phyloP scores from a whole-genome alignment of 2,113 vertebrate species.

The Egretta garzetta region DNA sequence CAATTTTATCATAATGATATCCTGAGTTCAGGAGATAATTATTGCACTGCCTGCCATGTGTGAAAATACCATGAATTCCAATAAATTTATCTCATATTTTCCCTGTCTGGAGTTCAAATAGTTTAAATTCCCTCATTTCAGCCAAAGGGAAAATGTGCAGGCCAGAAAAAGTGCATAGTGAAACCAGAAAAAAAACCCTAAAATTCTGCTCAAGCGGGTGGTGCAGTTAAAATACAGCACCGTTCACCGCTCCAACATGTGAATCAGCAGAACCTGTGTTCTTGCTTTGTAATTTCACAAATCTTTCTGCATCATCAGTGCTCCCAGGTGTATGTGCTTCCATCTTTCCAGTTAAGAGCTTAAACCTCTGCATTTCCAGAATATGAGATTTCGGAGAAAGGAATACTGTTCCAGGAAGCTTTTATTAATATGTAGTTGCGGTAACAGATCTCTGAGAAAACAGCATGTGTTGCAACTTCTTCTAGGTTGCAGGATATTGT shows the following conservation, averaged over 20 bases:
- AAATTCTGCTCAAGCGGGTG: background rate
- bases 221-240: background rate
- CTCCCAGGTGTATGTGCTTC: background rate
- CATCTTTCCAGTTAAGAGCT: background rate
- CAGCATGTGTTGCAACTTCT: background rate
- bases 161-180: background rate
- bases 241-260: background rate
- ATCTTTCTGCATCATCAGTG: background rate
- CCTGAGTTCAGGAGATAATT: slow-evolving; percentile 1
- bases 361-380: background rate
- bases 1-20: background rate
- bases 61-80: background rate
- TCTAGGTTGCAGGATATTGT: background rate
- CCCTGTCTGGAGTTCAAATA: background rate
- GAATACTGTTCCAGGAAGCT: background rate
- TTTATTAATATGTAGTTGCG: slow-evolving; percentile 10
- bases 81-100: background rate
- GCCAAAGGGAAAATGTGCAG: background rate
- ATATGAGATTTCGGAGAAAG: background rate
- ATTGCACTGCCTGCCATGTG: background rate
- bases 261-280: background rate
- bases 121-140: background rate
- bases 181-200: background rate
- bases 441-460: slow-evolving; percentile 31
- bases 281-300: background rate